Evolutionary conservation across 2,888 invertebrate genomes (phyloP).

Genomic region (Ectemnius lituratus): DNA sequence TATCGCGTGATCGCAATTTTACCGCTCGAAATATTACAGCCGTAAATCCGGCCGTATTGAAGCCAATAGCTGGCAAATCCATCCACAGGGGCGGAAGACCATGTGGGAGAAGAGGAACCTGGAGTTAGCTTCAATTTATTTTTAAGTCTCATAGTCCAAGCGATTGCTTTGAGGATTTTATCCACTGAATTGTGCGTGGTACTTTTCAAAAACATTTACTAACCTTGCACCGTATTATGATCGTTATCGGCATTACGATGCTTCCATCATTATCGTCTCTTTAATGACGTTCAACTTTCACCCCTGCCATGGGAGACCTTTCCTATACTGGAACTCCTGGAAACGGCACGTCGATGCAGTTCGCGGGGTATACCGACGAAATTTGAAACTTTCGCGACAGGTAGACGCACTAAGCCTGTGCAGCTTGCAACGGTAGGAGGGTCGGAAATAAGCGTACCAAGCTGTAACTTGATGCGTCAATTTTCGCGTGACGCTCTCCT

Average conservation of each 20-base stretch:
- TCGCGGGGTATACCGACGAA: conserved; percentile 1
- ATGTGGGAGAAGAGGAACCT: neutral
- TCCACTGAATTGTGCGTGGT: neutral
- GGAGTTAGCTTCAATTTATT: conserved; percentile 25
- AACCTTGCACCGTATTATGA: too few relatives aligned
- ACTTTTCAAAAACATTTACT: neutral
- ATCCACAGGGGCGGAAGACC: conserved; percentile 12
- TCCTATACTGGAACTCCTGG: too few relatives aligned
- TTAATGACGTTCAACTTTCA: too few relatives aligned
- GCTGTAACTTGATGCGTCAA: conserved; percentile 21
- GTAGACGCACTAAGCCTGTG: conserved; percentile 14
- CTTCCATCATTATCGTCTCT: too few relatives aligned
- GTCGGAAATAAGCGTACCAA: conserved; percentile 12
- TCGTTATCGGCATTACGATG: too few relatives aligned
- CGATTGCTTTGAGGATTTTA: conserved; percentile 11
- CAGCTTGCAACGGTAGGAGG: conserved; percentile 1
- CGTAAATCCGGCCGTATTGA: neutral
- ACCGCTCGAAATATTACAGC: conserved; percentile 6
- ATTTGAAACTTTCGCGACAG: conserved; percentile 14
- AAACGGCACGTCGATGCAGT: neutral
- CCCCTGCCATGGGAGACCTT: too few relatives aligned
- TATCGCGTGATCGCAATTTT: neutral
- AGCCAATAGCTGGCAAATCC: conserved; percentile 12
- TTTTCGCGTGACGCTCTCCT: conserved; percentile 16
- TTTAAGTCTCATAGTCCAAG: conserved; percentile 6